Evolutionary conservation across 2,113 vertebrate species (phyloP), one percentile per base, ranked within the genome.

Genomic region (Nanorana parkeri): DNA sequence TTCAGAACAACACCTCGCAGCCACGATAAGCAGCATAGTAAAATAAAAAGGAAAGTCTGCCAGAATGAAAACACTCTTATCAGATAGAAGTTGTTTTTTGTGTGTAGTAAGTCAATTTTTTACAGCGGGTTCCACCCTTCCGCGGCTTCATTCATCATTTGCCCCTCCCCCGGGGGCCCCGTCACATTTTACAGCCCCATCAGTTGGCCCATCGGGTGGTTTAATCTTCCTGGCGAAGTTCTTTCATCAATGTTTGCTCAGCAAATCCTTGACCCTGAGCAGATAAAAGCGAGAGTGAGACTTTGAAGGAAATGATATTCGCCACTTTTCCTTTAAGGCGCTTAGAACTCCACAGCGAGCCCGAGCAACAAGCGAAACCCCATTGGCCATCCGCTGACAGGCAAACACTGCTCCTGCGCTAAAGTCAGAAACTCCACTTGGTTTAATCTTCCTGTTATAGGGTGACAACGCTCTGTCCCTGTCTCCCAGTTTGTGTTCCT

Each of bases 171-270:
- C 4, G 28, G 19, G n/a, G n/a, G n/a, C n/a, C n/a, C n/a, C 83
- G 84, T 87, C 86, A 77, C 83, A 85, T 86, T 90, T 89, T 90
- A 89, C 76, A 86, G 86, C 86, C 86, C 90, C 87, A 91, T 92
- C 89, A 90, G 86, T 77, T 86, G 29, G 88, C 89, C 92, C 91
- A 92, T 92, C 92, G 86, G 83, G 2, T 41, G 24, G 60, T 86
- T 84, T 78, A 89, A 92, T 93, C 92, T 91, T 92, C 93, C 86
- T 93, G 86, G 84, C 10, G 79, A 83, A 64, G 84, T 83, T 87
- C 92, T 91, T 92, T 91, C 92, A 91, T 91, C 89, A 86, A 80
- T 93, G 89, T 93, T 92, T 93, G 72, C 88, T 91, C 91, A 92
- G 84, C 84, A 90, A 86, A 90, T 91, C 88, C 88, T 94, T 93